Evolutionary conservation across 2,113 vertebrate species (phyloP).

Genomic region (Stigmatopora argus): DNA sequence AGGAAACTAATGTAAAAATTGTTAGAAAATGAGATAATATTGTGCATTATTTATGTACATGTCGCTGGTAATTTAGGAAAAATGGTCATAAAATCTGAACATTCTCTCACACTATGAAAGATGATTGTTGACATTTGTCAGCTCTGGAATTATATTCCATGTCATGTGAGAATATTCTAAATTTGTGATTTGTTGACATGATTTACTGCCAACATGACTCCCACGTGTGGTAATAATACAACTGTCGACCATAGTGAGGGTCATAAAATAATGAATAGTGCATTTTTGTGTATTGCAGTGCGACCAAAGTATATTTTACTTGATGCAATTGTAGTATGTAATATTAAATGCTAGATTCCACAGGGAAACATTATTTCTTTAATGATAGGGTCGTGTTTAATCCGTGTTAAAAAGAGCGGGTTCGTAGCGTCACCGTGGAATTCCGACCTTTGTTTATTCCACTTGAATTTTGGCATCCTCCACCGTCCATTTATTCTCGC

Average conservation of each 20-base stretch:
- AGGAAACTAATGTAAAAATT: too few relatives aligned
- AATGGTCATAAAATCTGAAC: too few relatives aligned
- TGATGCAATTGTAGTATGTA: constrained; percentile 16
- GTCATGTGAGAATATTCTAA: constrained; percentile 13
- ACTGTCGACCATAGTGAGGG: constrained; percentile 11
- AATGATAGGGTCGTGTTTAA: constrained; percentile 38
- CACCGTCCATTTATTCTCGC: constrained; percentile 23
- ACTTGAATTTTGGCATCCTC: constrained; percentile 51
- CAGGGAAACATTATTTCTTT: neutral
- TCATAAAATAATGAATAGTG: constrained; percentile 35
- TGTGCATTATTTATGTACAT: too few relatives aligned
- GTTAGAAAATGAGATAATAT: too few relatives aligned
- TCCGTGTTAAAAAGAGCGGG: constrained; percentile 40
- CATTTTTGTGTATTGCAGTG: constrained; percentile 22
- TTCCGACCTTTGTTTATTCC: constrained; percentile 42
- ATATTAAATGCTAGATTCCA: neutral
- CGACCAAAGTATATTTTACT: too few relatives aligned
- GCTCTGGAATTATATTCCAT: neutral
- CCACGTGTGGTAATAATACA: constrained; percentile 28
- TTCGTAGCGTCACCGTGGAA: constrained; percentile 41
- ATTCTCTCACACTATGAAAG: too few relatives aligned
- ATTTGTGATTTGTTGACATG: constrained; percentile 26
- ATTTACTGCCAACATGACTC: constrained; percentile 43
- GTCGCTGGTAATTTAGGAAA: too few relatives aligned
- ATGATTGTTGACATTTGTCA: neutral